These are phyloP conservation scores for Melieria crassipennis DNA, from an alignment of 2,888 invertebrate species.

Conservation along the genomic window DNA sequence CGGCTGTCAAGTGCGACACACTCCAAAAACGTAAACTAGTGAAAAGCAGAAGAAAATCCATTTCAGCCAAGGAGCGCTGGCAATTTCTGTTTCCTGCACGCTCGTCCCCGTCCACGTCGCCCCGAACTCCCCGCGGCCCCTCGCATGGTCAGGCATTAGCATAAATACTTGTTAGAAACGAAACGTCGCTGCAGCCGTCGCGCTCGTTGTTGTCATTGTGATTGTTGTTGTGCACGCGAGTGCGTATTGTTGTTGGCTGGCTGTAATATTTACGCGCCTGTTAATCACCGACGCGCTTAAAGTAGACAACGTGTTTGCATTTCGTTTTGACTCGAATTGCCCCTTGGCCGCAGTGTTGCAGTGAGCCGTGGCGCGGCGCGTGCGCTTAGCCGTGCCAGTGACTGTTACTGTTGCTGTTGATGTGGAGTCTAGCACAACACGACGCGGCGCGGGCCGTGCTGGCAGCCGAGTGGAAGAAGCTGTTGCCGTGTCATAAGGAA, in stretches of 20 bases:
- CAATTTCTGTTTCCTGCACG: neutral
- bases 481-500: constrained; percentile 57
- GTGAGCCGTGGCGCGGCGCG: neutral
- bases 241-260: neutral
- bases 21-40: neutral
- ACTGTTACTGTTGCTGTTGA: too few species aligned
- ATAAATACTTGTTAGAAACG: constrained; percentile 58
- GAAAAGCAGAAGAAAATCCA: neutral
- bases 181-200: constrained; percentile 11
- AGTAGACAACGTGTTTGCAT: constrained; percentile 20
- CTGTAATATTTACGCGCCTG: constrained; percentile 25
- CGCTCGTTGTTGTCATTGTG: constrained; percentile 7
- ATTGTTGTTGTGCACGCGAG: constrained; percentile 2
- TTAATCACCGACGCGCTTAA: constrained; percentile 29
- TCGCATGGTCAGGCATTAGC: constrained; percentile 43
- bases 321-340: neutral
- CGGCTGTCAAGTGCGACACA: too few species aligned
- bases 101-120: neutral
- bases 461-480: constrained; percentile 10
- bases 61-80: too few species aligned
- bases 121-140: neutral
- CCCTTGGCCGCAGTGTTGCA: neutral
- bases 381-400: neutral
- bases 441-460: neutral
- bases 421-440: too few species aligned